Base-by-base conservation (phyloP, 2,888 invertebrate genomes). In the Adineta ricciae region DNA sequence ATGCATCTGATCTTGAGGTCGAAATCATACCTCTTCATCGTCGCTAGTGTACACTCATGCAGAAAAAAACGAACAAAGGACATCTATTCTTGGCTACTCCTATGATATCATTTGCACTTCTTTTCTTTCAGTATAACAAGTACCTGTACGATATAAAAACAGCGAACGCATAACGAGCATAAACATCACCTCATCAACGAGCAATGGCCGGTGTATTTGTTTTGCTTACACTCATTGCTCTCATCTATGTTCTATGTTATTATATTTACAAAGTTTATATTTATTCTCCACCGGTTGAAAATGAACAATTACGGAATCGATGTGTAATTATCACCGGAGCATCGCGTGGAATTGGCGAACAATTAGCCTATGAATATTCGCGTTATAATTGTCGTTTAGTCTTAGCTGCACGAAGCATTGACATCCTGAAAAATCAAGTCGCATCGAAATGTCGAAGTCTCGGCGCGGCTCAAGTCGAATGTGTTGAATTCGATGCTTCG, bases 311-410 rank as follows among this genome's bases (percentile, higher is more conserved):
- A 83, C 87, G 87, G 54, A 89, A 89, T 2, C 89, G 89, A 87
- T 86, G 88, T 72, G 89, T 90, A 1, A 85, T 90, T 24, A 87
- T 90, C 21, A 90, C 90, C 0, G 90, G 89, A 19, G 89, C 89
- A 9, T 89, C 89, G 0, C 87, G 89, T 2, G 90, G 90, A 4
- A 89, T 90, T 11, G 90, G 90, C 0, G 90, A 90, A 86, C 89
- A 90, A 87, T 87, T 90, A 78, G 90, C 89, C 3, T 90, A 90
- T 85, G 88, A 89, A 84, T 90, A 88, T 86, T 89, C 89, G 11
- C 87, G 87, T 19, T 87, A 89, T 46, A 89, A 89, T 4, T 89
- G 89, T 21, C 87, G 88, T 49, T 87, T 90, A 21, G 86, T 89
- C 19, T 87, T 90, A 21, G 89, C 89, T 9, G 88, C 89, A 1